Evolutionary conservation across 1,140 invertebrate genomes (phyloP).

Genomic region (Zaprionus ornatus): DNA sequence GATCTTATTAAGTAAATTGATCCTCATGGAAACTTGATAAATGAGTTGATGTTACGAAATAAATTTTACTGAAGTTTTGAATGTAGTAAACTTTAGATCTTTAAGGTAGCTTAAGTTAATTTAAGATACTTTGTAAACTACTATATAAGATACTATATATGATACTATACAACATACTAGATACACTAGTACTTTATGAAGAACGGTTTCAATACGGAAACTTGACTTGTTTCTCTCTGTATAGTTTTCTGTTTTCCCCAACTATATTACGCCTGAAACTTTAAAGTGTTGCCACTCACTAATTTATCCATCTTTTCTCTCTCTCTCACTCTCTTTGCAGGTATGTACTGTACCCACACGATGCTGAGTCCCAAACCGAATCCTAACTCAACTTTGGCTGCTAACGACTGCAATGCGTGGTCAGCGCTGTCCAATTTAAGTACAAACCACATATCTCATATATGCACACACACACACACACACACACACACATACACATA

Average conservation of each 20-base stretch:
- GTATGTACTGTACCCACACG: constrained; percentile 41
- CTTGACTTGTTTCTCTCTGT: no score
- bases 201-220: no score
- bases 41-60: not conserved
- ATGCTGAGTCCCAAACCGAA: constrained; percentile 10
- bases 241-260: not conserved
- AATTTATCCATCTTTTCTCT: constrained; percentile 18
- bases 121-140: no score
- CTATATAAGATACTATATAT: no score
- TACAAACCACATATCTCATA: constrained; percentile 41
- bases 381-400: constrained; percentile 33
- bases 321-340: constrained; percentile 29
- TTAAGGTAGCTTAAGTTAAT: not conserved
- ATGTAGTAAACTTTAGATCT: not conserved
- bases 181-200: no score
- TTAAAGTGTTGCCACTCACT: constrained; percentile 17
- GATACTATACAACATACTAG: no score
- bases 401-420: constrained; percentile 42
- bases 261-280: not conserved
- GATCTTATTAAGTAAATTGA: not conserved
- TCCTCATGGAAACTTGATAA: not conserved
- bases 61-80: no score
- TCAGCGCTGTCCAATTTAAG: constrained; percentile 52
- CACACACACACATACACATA: not conserved
- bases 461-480: constrained; percentile 36